Percentiles rank a stretch among this genome's conserved stretches.
Evolutionary conservation across 2,113 vertebrate species (phyloP).

Genomic region (Mormyrus lacerda): DNA sequence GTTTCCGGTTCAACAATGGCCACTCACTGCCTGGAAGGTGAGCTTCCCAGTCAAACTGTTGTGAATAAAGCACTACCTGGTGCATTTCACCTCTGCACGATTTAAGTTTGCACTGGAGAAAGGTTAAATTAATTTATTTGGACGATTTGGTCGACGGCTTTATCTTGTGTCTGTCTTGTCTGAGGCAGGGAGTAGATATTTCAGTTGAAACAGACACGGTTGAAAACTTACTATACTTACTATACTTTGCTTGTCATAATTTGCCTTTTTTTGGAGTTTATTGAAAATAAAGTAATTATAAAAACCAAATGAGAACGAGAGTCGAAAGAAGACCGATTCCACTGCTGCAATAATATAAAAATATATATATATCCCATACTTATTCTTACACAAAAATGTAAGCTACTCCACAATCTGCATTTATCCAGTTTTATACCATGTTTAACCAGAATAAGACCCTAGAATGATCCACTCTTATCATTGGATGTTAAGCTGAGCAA

Average conservation of each 20-base stretch:
- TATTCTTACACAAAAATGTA: neutral
- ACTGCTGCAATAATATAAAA: neutral
- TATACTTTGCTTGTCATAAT: neutral
- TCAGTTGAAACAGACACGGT: constrained; percentile 35
- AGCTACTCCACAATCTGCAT: neutral
- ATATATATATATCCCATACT: neutral
- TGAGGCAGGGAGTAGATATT: neutral
- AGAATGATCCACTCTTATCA: neutral
- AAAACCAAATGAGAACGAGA: neutral
- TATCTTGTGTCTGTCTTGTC: neutral
- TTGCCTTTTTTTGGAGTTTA: constrained; percentile 43
- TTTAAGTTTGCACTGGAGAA: constrained; percentile 50
- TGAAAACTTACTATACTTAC: neutral
- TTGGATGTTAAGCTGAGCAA: neutral
- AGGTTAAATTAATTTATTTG: neutral
- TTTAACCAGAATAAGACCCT: neutral
- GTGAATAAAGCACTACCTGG: constrained; percentile 37
- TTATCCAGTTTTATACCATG: neutral
- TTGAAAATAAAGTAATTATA: constrained; percentile 47
- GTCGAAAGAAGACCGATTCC: neutral
- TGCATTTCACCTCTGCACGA: constrained; percentile 61
- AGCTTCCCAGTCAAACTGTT: constrained; percentile 27
- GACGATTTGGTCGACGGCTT: neutral
- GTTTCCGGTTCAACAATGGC: neutral
- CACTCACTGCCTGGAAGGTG: constrained; percentile 38